These are phyloP conservation scores for Phenganax subtilis DNA, from an alignment of 92 coral and sea anemone genomes.

Conservation along the genomic window DNA sequence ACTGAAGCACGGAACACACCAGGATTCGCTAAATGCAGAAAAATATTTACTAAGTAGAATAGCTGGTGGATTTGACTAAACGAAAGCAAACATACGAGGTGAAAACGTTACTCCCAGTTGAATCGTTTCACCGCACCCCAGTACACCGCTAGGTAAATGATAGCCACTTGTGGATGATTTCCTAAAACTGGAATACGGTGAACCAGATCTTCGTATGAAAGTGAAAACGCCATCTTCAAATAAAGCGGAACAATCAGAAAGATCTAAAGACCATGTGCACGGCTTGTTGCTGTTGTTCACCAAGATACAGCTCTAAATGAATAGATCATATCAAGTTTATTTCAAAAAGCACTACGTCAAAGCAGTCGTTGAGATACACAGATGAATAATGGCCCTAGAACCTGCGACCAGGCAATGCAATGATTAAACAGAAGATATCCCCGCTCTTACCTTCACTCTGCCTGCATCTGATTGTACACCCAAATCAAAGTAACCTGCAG, in stretches of 20 bases:
- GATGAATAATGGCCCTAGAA: no score
- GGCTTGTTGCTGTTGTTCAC: conserved; percentile 91
- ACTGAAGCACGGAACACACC: conserved; percentile 78
- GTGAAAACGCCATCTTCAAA: conserved; percentile 89
- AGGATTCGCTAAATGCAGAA: conserved; percentile 54
- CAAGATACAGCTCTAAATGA: conserved; percentile 79
- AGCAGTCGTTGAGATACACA: no score
- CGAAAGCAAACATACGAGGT: conserved; percentile 64
- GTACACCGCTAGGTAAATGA: conserved; percentile 65
- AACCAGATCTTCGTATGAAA: conserved; percentile 91
- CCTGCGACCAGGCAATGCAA: background rate
- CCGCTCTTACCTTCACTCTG: conserved; percentile 69
- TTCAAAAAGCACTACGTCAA: background rate
- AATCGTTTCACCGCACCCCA: conserved; percentile 87
- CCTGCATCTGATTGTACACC: conserved; percentile 98
- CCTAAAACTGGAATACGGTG: conserved; percentile 65
- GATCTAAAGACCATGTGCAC: conserved; percentile 77
- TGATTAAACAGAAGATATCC: no score
- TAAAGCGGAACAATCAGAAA: conserved; percentile 59
- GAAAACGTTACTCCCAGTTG: conserved; percentile 89
- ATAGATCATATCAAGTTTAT: background rate
- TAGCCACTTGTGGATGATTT: conserved; percentile 58
- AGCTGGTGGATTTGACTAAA: background rate
- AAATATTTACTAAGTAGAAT: background rate
- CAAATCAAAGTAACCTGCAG: conserved; percentile 90